These are phyloP conservation scores for Zygogramma bicolorata DNA, from an alignment of 2,888 invertebrate genomes.

Conservation along the genomic window DNA sequence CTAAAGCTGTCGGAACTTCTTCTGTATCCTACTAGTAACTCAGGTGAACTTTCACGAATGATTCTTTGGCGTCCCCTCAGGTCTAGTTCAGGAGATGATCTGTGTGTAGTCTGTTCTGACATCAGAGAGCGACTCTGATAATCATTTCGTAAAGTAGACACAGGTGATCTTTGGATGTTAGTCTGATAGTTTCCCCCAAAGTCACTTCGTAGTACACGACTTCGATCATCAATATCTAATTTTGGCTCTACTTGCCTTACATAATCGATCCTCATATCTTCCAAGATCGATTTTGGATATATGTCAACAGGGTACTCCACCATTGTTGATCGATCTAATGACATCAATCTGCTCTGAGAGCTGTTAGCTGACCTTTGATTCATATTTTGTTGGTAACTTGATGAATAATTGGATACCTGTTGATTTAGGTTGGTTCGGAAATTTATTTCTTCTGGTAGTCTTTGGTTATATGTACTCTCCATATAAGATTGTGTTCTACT, in stretches of 20 bases:
- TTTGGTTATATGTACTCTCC: neutral
- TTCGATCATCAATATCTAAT: neutral
- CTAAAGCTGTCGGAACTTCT: too few species aligned
- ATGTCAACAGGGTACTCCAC: constrained; percentile 2
- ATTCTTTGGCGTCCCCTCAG: neutral
- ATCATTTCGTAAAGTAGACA: neutral
- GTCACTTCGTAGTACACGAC: neutral
- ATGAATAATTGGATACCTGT: neutral
- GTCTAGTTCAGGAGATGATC: neutral
- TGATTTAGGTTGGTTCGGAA: neutral
- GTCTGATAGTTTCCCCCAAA: neutral
- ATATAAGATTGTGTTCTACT: neutral
- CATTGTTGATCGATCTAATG: neutral
- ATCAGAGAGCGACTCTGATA: neutral
- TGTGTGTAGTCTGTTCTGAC: neutral
- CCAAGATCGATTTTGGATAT: neutral
- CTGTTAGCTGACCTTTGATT: neutral
- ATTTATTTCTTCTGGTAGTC: neutral
- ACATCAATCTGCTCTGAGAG: neutral
- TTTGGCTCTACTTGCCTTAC: neutral
- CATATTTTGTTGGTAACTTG: neutral
- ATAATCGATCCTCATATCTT: neutral
- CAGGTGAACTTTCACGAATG: too few species aligned
- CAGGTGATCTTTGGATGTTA: neutral
- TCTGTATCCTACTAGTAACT: neutral